Conservation (phyloP, 2,113 vertebrate genomes). For the Zosterops borbonicus region DNA sequence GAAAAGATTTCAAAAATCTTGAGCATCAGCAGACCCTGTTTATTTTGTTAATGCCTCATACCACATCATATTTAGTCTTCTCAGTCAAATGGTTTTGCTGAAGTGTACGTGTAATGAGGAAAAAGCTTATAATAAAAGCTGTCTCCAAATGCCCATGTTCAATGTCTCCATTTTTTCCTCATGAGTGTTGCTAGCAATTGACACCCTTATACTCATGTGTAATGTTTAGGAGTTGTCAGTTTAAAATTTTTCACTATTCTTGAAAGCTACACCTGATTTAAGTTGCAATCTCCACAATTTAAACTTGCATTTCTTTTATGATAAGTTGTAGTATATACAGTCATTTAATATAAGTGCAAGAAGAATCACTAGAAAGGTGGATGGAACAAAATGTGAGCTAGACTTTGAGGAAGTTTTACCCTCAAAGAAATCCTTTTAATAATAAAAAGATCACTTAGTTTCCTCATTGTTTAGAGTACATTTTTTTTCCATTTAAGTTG, state of each 20-base stretch:
- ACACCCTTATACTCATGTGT: neutral
- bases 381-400: neutral
- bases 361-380: neutral
- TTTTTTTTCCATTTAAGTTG: neutral
- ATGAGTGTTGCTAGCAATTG: neutral
- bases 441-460: accelerated
- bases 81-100: neutral
- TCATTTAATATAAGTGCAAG: neutral
- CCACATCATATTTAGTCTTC: neutral
- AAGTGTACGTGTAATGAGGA: neutral
- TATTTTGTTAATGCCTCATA: neutral
- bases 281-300: neutral
- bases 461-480: neutral
- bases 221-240: neutral
- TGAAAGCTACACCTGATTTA: neutral
- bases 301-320: neutral
- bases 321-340: neutral
- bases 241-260: neutral
- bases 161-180: neutral
- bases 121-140: neutral
- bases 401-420: neutral
- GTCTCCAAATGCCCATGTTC: neutral
- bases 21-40: neutral
- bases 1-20: neutral
- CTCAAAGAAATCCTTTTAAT: neutral